Conservation (phyloP, 2,888 invertebrate species). For the Vesta saturnalis region DNA sequence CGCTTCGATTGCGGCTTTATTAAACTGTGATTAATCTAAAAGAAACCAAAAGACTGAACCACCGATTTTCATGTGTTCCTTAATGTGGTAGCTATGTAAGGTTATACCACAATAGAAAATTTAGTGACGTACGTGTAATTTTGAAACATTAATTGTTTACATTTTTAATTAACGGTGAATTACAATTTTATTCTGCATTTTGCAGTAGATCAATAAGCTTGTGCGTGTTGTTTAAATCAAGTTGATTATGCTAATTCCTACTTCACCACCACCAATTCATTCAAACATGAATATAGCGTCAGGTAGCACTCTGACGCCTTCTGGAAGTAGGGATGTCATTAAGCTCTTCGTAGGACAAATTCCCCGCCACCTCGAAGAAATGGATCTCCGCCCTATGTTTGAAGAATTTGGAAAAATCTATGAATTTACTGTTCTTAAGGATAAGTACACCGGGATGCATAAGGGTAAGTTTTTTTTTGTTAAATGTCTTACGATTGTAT, state of each 20-base stretch:
- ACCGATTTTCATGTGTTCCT: slow-evolving; percentile 32
- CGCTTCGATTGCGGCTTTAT: neutral
- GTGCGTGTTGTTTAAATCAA: slow-evolving; percentile 32
- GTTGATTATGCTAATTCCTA: slow-evolving; percentile 61
- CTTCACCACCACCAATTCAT: slow-evolving; percentile 55
- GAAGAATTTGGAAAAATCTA: slow-evolving; percentile 94
- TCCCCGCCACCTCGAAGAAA: slow-evolving; percentile 88
- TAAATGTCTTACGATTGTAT: neutral
- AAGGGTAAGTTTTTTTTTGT: slow-evolving; percentile 76
- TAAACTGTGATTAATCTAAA: slow-evolving; percentile 22
- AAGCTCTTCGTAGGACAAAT: slow-evolving; percentile 95
- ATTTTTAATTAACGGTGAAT: slow-evolving; percentile 40
- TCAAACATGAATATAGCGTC: slow-evolving; percentile 28
- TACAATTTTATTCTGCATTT: slow-evolving; percentile 45
- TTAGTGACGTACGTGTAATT: too few species aligned
- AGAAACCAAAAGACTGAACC: slow-evolving; percentile 38
- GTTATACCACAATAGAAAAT: slow-evolving; percentile 12
- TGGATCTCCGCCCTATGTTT: slow-evolving; percentile 88
- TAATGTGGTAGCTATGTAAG: slow-evolving; percentile 24
- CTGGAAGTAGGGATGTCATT: slow-evolving; percentile 65
- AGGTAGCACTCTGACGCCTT: slow-evolving; percentile 38
- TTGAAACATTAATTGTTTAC: too few species aligned
- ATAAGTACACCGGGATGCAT: slow-evolving; percentile 95
- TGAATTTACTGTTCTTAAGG: slow-evolving; percentile 93
- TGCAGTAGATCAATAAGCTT: slow-evolving; percentile 32